These are phyloP conservation scores for Globicephala melas DNA, from an alignment of 2,113 vertebrate genomes.

Conservation along the genomic window DNA sequence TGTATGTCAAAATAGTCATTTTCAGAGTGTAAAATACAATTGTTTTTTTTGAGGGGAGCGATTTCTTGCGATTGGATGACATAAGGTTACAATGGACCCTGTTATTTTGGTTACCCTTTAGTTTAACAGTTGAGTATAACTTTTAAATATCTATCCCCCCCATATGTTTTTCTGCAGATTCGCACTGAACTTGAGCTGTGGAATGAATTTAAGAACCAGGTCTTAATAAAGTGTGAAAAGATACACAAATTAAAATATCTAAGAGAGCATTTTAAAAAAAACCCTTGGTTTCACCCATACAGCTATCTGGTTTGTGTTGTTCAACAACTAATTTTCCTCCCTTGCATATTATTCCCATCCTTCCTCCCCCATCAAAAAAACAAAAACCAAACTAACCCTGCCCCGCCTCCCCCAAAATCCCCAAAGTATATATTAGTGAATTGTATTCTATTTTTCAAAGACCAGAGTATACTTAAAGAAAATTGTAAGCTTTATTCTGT, in stretches of 20 bases:
- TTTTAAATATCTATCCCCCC: neutral
- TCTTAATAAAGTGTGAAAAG: neutral
- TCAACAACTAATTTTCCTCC: neutral
- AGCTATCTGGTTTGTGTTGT: neutral
- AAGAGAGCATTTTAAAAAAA: neutral
- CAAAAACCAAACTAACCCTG: neutral
- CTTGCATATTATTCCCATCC: neutral
- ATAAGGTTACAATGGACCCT: neutral
- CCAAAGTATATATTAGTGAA: neutral
- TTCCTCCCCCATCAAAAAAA: neutral
- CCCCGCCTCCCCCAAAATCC: neutral
- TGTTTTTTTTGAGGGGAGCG: neutral
- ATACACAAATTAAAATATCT: neutral
- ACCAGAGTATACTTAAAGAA: neutral
- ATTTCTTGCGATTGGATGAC: neutral
- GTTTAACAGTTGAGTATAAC: neutral
- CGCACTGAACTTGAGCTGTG: neutral
- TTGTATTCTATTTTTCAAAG: constrained; percentile 11
- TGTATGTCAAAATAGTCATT: neutral
- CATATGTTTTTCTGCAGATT: neutral
- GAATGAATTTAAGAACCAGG: neutral
- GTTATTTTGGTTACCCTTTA: neutral
- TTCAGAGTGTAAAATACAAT: neutral
- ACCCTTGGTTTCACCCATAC: neutral
- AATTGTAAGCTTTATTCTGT: neutral